Base-by-base conservation (phyloP, 2,797 vertebrate genomes). In the Nannoperca australis region DNA sequence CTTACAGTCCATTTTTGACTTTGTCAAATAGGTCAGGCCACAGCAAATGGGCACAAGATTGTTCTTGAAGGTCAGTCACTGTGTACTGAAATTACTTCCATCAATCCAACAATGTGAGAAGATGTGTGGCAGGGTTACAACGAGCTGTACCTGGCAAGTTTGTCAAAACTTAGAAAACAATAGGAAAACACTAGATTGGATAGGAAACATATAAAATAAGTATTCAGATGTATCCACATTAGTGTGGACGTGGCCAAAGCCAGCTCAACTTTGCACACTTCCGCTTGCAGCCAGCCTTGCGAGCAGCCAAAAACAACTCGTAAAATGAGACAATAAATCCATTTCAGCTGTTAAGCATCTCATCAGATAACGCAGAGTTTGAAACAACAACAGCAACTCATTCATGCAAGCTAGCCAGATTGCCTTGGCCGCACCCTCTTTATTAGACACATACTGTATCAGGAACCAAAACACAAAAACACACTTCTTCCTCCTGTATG, bases 401-500 rank as follows among this genome's bases (percentile, higher is more conserved):
- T 62, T 73, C 73, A 81, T 34, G 45, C 59, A 2, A 53, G 32
- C 53, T 3, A 47, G 51, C 56, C 63, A 56, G 32, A 34, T 51
- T 34, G 30, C 8, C 47, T 38, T 38, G 56, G 68, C 73, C 78
- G 45, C 85, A 53, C 76, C 79, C 59, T 70, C 68, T 89, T 75
- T 32, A 78, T 73, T 54, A 59, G 65, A 75, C 30, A 64, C 83
- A 44, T 51, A 59, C 32, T 53, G 79, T 82, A 78, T 85, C 42
- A 72, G 47, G 65, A 86, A 84, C 51, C 75, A 76, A 82, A 80
- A 80, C 69, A 83, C 51, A 72, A 82, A 76, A 67, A 91, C 63
- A 85, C 61, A 61, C 63, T 60, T 61, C 51, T 81, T 76, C 73
- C 56, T 85, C 12, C 6, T 40, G 38, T 27, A 20, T 47, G 78